Conservation (phyloP, 2,888 invertebrate genomes). For the Smittia aterrima region DNA sequence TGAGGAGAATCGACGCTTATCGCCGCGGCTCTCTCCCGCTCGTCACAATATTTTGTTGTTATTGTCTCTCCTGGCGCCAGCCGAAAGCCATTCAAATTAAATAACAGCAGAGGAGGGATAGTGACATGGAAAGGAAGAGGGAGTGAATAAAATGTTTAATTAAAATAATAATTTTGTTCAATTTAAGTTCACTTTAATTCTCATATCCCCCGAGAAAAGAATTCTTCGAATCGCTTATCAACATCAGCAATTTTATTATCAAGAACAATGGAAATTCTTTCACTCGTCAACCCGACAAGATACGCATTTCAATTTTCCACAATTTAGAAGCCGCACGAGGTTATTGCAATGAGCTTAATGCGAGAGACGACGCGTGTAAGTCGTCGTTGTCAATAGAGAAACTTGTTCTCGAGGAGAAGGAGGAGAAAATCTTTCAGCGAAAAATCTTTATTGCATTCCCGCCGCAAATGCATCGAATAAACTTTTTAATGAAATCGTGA, state of each 20-base stretch:
- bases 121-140: not conserved
- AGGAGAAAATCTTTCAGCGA: not conserved
- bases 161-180: constrained; percentile 22
- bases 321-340: too few species aligned
- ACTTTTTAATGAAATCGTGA: not conserved
- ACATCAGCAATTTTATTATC: not conserved
- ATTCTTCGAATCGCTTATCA: not conserved
- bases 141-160: constrained; percentile 6
- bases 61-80: constrained; percentile 21
- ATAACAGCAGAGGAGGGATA: not conserved
- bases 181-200: not conserved
- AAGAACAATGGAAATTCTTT: constrained; percentile 32
- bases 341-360: too few species aligned
- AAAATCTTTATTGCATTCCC: not conserved
- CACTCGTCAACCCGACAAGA: not conserved
- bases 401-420: too few species aligned
- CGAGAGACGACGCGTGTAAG: too few species aligned
- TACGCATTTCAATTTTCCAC: too few species aligned
- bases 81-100: constrained; percentile 30
- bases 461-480: not conserved
- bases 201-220: not conserved
- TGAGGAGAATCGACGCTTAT: constrained; percentile 10
- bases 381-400: too few species aligned
- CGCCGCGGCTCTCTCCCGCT: not conserved
- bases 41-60: not conserved